phyloP scores from a whole-genome alignment of 1,140 invertebrate species.

The Drosophila ogumai region DNA sequence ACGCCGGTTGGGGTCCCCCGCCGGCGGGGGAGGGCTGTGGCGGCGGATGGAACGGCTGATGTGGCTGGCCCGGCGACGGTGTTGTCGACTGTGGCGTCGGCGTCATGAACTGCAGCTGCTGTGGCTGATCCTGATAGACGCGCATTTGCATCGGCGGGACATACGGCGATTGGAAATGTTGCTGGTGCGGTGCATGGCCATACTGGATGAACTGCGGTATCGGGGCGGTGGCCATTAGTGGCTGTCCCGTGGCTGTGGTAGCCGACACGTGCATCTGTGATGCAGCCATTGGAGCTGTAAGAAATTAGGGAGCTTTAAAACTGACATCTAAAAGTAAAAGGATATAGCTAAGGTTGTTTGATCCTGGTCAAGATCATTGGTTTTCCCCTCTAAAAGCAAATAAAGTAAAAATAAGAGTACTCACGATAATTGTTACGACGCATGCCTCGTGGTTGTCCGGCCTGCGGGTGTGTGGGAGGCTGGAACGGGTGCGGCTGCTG shows the following conservation, averaged over 20 bases:
- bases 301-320: not conserved
- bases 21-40: slow-evolving; percentile 87
- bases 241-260: slow-evolving; percentile 92
- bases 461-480: slow-evolving; percentile 85
- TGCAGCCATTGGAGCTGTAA: slow-evolving; percentile 87
- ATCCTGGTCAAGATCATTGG: not conserved
- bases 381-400: not conserved
- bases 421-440: slow-evolving; percentile 77
- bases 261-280: slow-evolving; percentile 90
- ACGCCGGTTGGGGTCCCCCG: slow-evolving; percentile 84
- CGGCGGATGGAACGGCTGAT: slow-evolving; percentile 87
- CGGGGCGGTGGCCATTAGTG: slow-evolving; percentile 91
- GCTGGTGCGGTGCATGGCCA: slow-evolving; percentile 88
- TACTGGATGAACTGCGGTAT: slow-evolving; percentile 87
- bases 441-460: slow-evolving; percentile 72
- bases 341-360: not conserved
- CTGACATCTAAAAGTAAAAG: not conserved
- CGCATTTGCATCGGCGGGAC: slow-evolving; percentile 86
- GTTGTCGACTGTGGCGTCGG: slow-evolving; percentile 88
- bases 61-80: slow-evolving; percentile 88
- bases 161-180: slow-evolving; percentile 86
- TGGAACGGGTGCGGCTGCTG: slow-evolving; percentile 85
- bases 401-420: not conserved
- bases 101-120: slow-evolving; percentile 87
- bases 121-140: slow-evolving; percentile 87